These are phyloP conservation scores for Drosophila silvestris DNA, from an alignment of 2,888 invertebrate species.

Conservation along the genomic window DNA sequence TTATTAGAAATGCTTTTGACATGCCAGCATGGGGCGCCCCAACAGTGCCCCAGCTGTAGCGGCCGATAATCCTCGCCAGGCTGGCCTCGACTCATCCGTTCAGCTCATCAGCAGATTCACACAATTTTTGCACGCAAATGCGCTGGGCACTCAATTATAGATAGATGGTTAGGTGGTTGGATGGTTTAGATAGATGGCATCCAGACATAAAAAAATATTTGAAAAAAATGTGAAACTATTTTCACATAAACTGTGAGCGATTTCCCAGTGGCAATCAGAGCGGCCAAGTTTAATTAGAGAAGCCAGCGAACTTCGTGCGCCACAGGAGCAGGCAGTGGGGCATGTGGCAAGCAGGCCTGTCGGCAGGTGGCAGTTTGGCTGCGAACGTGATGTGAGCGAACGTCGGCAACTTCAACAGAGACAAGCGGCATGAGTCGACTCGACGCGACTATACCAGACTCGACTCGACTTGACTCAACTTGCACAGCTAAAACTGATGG, in stretches of 20 bases:
- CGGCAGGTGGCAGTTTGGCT: constrained; percentile 45
- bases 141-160: constrained; percentile 57
- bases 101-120: constrained; percentile 77
- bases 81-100: constrained; percentile 20
- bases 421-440: constrained; percentile 52
- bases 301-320: constrained; percentile 20
- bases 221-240: constrained; percentile 74
- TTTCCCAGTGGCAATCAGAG: constrained; percentile 81
- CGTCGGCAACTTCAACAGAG: constrained; percentile 60
- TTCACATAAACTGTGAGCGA: constrained; percentile 73
- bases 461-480: constrained; percentile 24
- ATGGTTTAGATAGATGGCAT: constrained; percentile 13
- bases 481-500: constrained; percentile 54
- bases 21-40: constrained; percentile 48
- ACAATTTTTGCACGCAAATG: constrained; percentile 79
- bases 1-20: constrained; percentile 74
- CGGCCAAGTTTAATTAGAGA: constrained; percentile 78
- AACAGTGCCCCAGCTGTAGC: not conserved
- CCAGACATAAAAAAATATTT: constrained; percentile 28
- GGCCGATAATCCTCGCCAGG: constrained; percentile 42
- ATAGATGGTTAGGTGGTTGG: constrained; percentile 22
- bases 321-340: constrained; percentile 15
- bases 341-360: constrained; percentile 28
- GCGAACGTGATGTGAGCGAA: constrained; percentile 70
- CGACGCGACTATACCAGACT: constrained; percentile 19